Conservation (phyloP, 2,888 invertebrate species). For the Epinotia demarniana region DNA sequence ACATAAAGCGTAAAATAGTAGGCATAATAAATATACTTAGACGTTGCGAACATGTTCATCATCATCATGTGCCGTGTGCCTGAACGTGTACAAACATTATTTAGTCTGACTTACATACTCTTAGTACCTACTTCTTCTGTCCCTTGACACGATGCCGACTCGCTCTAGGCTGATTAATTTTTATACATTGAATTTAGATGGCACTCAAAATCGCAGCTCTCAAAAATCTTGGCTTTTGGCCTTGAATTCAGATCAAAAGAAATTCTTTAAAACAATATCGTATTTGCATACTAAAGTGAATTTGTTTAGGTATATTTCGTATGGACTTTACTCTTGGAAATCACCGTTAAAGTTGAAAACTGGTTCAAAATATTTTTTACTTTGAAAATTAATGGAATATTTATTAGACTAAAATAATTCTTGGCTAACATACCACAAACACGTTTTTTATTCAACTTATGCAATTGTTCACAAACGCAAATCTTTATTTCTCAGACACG, state of each 20-base stretch:
- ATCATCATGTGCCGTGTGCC: background rate
- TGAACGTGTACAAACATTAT: background rate
- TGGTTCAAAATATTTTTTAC: too few species aligned
- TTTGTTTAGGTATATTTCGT: slow-evolving; percentile 10
- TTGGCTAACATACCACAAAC: too few species aligned
- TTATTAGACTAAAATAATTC: too few species aligned
- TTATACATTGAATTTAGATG: slow-evolving; percentile 10
- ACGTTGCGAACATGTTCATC: background rate
- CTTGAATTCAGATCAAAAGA: slow-evolving; percentile 8
- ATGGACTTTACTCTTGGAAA: background rate
- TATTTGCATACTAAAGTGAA: slow-evolving; percentile 6
- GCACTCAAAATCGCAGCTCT: background rate
- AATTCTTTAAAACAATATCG: slow-evolving; percentile 20
- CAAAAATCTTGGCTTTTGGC: background rate
- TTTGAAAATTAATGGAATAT: too few species aligned
- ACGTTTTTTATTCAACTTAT: too few species aligned
- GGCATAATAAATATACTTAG: too few species aligned
- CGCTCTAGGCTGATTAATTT: background rate
- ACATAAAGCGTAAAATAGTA: too few species aligned
- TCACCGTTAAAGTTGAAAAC: background rate
- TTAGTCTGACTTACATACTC: background rate
- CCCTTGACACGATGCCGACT: background rate
- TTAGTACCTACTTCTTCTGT: background rate
- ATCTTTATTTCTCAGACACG: too few species aligned
- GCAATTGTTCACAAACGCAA: too few species aligned